phyloP scores from a whole-genome alignment of 92 coral and sea anemone species.

The Epizoanthus rinbou region DNA sequence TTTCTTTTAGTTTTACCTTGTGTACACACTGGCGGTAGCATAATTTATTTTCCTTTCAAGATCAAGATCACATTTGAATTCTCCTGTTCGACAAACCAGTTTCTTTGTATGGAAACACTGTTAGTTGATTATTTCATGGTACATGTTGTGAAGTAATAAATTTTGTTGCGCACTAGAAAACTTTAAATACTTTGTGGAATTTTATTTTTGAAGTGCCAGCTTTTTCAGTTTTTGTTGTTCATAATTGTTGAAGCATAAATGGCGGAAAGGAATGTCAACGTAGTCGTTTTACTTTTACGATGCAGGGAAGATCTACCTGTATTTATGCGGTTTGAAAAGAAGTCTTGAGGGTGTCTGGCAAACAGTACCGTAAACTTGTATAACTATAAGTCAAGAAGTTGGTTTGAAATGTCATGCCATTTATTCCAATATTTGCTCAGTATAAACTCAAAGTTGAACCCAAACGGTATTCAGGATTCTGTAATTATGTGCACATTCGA shows the following conservation, averaged over 20 bases:
- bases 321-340: too few relatives aligned
- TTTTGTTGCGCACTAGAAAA: background rate
- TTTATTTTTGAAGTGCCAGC: background rate
- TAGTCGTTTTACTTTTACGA: background rate
- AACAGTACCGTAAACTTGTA: too few relatives aligned
- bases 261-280: background rate
- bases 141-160: background rate
- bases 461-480: too few relatives aligned
- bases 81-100: background rate
- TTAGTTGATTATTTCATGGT: background rate
- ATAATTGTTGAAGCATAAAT: background rate
- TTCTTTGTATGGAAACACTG: background rate
- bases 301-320: too few relatives aligned
- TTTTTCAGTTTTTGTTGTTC: background rate
- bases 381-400: too few relatives aligned
- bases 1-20: background rate
- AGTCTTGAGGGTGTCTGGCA: too few relatives aligned
- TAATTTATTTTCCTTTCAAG: background rate
- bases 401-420: too few relatives aligned
- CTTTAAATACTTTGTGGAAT: constrained; percentile 4
- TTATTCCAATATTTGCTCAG: too few relatives aligned
- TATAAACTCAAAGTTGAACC: too few relatives aligned
- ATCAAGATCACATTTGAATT: background rate
- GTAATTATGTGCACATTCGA: too few relatives aligned
- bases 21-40: background rate